phyloP scores from a whole-genome alignment of 2,113 vertebrate species.

The Callospermophilus lateralis region DNA sequence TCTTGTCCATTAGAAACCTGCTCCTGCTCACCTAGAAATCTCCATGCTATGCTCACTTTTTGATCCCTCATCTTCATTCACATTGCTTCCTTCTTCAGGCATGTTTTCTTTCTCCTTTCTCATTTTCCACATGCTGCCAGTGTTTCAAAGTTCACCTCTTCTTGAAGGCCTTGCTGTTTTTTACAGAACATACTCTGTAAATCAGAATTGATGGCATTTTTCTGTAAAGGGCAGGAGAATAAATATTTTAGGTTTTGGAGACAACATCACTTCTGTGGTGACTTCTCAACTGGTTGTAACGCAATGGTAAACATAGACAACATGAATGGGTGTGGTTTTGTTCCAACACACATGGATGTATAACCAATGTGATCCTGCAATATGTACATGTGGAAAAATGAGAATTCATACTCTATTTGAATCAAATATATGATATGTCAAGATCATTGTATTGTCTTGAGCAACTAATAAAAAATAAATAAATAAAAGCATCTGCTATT shows the following conservation, averaged over 20 bases:
- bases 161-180: neutral
- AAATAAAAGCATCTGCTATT: neutral
- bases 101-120: neutral
- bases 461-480: too few species aligned
- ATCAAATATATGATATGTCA: too few species aligned
- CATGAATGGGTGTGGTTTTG: neutral
- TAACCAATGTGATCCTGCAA: too few species aligned
- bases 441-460: too few species aligned
- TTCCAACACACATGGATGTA: neutral
- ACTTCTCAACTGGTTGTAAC: neutral
- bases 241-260: neutral
- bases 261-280: neutral
- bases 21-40: neutral
- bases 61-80: neutral
- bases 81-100: neutral
- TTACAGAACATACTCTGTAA: neutral
- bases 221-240: neutral
- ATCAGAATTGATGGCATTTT: neutral
- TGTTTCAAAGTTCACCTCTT: constrained; percentile 26
- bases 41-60: neutral
- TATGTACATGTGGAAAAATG: too few species aligned
- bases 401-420: too few species aligned
- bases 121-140: neutral
- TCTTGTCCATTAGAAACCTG: neutral
- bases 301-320: neutral